Base-by-base conservation (phyloP, 2,113 vertebrate genomes). In the Melanerpes aurifrons region DNA sequence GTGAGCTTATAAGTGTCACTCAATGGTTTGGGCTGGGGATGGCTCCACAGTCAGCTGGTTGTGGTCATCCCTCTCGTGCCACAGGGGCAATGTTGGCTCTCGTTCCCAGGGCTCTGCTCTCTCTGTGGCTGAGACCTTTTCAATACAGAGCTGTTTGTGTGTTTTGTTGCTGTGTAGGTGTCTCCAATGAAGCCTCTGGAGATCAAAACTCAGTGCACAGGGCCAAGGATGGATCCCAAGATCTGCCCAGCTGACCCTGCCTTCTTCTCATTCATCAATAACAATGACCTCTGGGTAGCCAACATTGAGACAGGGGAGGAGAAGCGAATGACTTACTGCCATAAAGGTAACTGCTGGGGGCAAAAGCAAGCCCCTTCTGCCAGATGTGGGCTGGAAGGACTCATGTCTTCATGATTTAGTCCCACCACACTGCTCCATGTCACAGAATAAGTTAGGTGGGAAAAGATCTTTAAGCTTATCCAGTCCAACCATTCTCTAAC, bases 191-290 rank as follows among this genome's bases (percentile, higher is more conserved):
- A 99, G 96, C 99, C 99, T 8, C 95, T 98, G 94, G 99, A 99
- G 95, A 98, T 99, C 93, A 99, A 99, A 97, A 99, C 98, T 62
- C 98, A 99, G 94, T 99, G 99, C 95, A 98, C 98, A 0, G 99
- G 99, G 72, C 99, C 98, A 31, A 98, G 99, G 32, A 99, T 99
- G 99, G 99, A 99, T 96, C 99, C 99, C 94, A 99, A 99, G 90
- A 99, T 99, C 97, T 99, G 98, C 76, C 98, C 98, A 0, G 99
- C 98, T 1, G 98, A 99, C 91, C 98, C 99, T 3, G 97, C 98
- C 89, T 99, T 99, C 96, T 98, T 99, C 76, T 99, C 99, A 14
- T 99, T 99, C 97, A 98, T 99, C 85, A 99, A 99, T 96, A 99
- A 98, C 96, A 99, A 98, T 1, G 99, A 99, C 95, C 95, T 99